Base-by-base conservation (phyloP, 2,888 invertebrate genomes). In the Ramazzottius varieornatus region DNA sequence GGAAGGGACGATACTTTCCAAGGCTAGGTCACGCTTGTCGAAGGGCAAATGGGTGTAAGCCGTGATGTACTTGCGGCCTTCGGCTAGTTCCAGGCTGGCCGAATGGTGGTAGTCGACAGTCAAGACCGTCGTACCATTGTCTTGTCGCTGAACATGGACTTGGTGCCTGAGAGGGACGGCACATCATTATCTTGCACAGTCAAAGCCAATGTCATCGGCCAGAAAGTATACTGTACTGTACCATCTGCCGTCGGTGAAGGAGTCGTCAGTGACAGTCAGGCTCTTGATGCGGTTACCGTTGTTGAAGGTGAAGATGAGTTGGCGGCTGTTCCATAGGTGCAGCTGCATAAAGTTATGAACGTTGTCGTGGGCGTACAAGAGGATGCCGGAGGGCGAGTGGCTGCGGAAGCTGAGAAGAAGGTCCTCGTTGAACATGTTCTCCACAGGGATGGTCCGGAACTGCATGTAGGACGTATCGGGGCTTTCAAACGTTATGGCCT, bases 281-380 rank as follows among this genome's bases (percentile, higher is more conserved):
- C 29, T 16, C 4, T 29, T 8, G 29, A 73, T 71, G 8, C 67
- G 67, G 13, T 69, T 67, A 34, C 69, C 69, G 69, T 85, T 81
- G 74, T 91, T 91, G 75, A 88, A 90, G 1, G 88, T 78, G 72
- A 88, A 88, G 63, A 88, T 83, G 32, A 90, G 84, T 77, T 83
- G 82, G 8, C 84, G 84, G 20, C 85, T 85, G 68, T 84, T 84
- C 69, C 84, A 83, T 68, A 90, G 83, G 75, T 86, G 88, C 33
- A 91, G 77, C 75, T 91, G 91, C 65, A 90, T 84, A 75, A 92
- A 92, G 76, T 93, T 93, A 74, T 91, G 91, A 67, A 88, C 79
- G 75, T 91, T 86, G 75, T 93, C 92, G 73, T 91, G 88, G 34
- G 89, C 88, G 73, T 92, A 92, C 4, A 92, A 78, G 70, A 92